Conservation (phyloP, 1,140 invertebrate species). For the Ericerus pela region DNA sequence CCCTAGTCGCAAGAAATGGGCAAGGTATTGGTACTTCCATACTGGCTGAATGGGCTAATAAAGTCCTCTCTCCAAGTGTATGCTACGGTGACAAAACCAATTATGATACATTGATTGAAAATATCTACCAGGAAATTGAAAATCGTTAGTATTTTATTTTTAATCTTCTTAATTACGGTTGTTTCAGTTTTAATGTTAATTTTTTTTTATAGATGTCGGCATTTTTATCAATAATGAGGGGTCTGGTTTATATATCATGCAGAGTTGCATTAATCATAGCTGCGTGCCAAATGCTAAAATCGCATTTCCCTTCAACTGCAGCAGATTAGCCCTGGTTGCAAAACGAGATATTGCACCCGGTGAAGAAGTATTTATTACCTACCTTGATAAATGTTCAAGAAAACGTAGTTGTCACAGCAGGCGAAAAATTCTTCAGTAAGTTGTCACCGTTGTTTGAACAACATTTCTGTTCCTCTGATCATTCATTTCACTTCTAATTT, state of each 20-base stretch:
- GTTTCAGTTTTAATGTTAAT: background rate
- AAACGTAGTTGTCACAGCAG: slow-evolving; percentile 68
- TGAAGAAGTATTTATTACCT: slow-evolving; percentile 83
- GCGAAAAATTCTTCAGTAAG: slow-evolving; percentile 52
- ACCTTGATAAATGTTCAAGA: slow-evolving; percentile 71
- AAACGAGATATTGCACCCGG: slow-evolving; percentile 54
- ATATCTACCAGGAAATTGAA: slow-evolving; percentile 68
- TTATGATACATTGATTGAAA: slow-evolving; percentile 60
- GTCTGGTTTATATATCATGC: slow-evolving; percentile 68
- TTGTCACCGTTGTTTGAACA: slow-evolving; percentile 1
- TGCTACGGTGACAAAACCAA: slow-evolving; percentile 46
- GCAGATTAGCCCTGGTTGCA: slow-evolving; percentile 60
- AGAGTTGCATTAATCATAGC: slow-evolving; percentile 84
- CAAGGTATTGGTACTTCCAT: slow-evolving; percentile 88
- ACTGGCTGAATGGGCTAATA: slow-evolving; percentile 69
- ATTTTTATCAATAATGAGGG: slow-evolving; percentile 89
- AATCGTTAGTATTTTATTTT: slow-evolving; percentile 41
- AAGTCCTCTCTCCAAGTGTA: slow-evolving; percentile 49
- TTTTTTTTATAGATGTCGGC: slow-evolving; percentile 49
- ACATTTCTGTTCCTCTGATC: background rate
- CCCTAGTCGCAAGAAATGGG: slow-evolving; percentile 79
- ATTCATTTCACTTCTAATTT: slow-evolving; percentile 9
- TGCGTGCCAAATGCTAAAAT: slow-evolving; percentile 77
- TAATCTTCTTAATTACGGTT: background rate
- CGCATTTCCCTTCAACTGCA: slow-evolving; percentile 71